Evolutionary conservation across 2,888 invertebrate genomes (phyloP).

Genomic region (Actias luna): DNA sequence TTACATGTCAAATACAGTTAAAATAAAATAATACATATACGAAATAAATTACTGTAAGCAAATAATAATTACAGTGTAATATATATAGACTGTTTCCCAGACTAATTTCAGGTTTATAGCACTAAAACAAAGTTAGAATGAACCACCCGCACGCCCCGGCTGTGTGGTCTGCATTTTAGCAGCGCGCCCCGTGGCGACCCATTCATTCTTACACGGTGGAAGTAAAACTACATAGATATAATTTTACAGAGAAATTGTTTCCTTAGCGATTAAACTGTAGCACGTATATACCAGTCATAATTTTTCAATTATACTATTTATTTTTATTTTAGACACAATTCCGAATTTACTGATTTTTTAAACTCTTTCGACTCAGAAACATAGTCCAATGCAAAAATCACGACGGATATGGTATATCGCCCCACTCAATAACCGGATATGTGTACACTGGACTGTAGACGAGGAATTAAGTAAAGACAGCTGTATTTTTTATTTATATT

Average conservation of each 20-base stretch:
- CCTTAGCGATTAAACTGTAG: not conserved
- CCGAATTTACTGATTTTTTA: no score
- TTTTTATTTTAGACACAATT: no score
- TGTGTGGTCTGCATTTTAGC: conserved; percentile 30
- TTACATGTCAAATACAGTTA: no score
- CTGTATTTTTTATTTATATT: no score
- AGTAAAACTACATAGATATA: conserved; percentile 22
- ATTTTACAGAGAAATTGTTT: conserved; percentile 11
- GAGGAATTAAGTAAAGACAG: no score
- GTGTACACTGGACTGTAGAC: no score
- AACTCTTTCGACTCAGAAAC: no score
- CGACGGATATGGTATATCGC: no score
- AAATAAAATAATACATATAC: not conserved
- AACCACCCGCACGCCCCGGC: conserved; percentile 27
- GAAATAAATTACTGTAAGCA: not conserved
- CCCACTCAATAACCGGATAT: no score
- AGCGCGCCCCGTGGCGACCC: conserved; percentile 47
- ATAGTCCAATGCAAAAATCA: no score
- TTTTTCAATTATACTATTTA: not conserved
- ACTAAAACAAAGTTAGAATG: conserved; percentile 6
- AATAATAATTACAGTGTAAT: conserved; percentile 4
- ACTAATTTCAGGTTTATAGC: conserved; percentile 6
- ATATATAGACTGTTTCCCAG: not conserved
- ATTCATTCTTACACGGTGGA: conserved; percentile 32
- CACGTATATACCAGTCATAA: not conserved